Evolutionary conservation across 64 coral and sea anemone species (phyloP), one percentile per base, ranked within the genome.

Genomic region (Acropora yongei): DNA sequence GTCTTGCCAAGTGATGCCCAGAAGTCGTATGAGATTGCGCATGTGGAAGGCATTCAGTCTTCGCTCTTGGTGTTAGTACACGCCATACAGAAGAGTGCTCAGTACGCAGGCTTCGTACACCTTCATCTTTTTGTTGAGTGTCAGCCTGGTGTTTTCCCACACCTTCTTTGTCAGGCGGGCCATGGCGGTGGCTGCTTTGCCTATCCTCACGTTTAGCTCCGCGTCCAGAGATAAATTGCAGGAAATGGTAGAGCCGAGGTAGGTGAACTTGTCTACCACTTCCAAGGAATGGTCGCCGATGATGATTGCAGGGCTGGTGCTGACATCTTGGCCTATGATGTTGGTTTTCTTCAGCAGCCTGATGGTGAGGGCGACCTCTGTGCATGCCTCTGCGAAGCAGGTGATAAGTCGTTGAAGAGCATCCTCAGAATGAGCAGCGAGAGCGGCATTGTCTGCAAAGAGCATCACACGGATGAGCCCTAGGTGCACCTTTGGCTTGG

Each of bases 71-170:
- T 49, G 39, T 14, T 74, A 9, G 39, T 89, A 89, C 18, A 53
- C n/a, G n/a, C 87, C 49, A 78, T 78, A 77, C 3, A 89, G 49
- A 18, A 78, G 19, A 3, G 74, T 78, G 87, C 74, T 89, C 19
- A 89, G 1, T 8, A 89, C 68, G 74, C 87, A 89, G 87, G 48
- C 87, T 4, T 44, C 61, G 75, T 89, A 89, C 16, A 89, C 73
- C 13, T 73, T 43, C 49, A 78, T 65, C n/a, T 89, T 89, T n/a
- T 49, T 65, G 3, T 87, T 48, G n/a, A 57, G 6, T 4, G 88
- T 67, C 40, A 79, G 57, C 75, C 79, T 89, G 47, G 11, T 19
- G 51, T 79, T 79, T 44, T 13, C 6, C 74, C 88, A 78, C 45
- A 89, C 74, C 17, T 14, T 17, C 2, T 2, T 6, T 2, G 88